A percentile compares a stretch with the other conserved stretches of the same genome.
Conservation (phyloP, 2,113 vertebrate species). For the Cyprinus carpio region DNA sequence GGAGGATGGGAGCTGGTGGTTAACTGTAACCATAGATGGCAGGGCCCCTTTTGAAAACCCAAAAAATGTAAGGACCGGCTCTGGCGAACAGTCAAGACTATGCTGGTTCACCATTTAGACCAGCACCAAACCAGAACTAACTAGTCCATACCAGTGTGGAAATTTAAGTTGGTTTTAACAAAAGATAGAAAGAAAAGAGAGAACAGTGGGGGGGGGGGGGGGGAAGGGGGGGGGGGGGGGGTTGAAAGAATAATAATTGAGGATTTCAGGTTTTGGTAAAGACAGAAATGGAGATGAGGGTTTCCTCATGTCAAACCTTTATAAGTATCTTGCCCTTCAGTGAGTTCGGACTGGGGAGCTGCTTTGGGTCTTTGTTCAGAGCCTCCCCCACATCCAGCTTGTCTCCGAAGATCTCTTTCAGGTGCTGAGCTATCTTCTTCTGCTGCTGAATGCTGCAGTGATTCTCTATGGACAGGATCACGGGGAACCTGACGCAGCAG, state of each 20-base stretch:
- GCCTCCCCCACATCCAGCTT: constrained; percentile 86
- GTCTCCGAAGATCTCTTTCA: constrained; percentile 89
- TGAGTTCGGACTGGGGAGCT: constrained; percentile 88
- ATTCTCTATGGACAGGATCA: constrained; percentile 95
- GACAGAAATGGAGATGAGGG: too few relatives aligned
- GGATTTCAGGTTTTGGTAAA: too few relatives aligned
- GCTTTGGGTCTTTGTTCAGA: constrained; percentile 79
- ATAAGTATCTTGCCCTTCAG: constrained; percentile 94
- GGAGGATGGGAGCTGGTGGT: too few relatives aligned
- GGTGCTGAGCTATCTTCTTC: constrained; percentile 92
- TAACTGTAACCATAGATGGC: too few relatives aligned
- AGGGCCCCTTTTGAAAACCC: too few relatives aligned
- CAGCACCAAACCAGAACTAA: neutral
- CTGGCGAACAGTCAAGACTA: neutral
- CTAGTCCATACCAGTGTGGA: neutral
- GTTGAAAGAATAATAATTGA: too few relatives aligned
- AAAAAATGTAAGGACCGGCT: too few relatives aligned
- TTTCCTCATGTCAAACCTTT: constrained; percentile 79
- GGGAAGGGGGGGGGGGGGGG: too few relatives aligned
- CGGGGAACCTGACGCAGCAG: constrained; percentile 80
- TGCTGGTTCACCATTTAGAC: neutral
- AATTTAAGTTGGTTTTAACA: neutral
- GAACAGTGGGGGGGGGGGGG: neutral
- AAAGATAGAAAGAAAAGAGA: neutral
- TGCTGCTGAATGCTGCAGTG: constrained; percentile 96